Evolutionary conservation across 2,888 invertebrate genomes (phyloP).

Genomic region (Siphlonurus alternatus): DNA sequence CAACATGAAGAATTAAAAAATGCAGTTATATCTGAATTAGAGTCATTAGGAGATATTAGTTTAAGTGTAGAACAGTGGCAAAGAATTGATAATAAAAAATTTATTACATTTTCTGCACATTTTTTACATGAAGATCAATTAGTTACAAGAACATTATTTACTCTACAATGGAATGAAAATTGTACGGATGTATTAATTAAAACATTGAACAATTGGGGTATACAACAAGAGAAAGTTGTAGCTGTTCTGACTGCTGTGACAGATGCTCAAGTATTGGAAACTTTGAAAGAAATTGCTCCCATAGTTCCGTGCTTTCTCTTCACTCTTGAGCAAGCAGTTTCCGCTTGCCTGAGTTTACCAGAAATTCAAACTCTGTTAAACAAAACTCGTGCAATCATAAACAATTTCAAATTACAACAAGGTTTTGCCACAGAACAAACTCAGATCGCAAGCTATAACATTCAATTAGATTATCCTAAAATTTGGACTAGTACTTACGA

Average conservation of each 20-base stretch:
- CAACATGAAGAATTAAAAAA: constrained; percentile 27
- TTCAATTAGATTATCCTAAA: constrained; percentile 23
- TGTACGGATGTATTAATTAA: constrained; percentile 20
- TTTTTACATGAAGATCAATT: constrained; percentile 26
- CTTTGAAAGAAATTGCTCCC: constrained; percentile 15
- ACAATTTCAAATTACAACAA: neutral
- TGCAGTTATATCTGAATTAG: constrained; percentile 21
- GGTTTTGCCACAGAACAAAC: too few relatives aligned
- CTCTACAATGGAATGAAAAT: constrained; percentile 23
- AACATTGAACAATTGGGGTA: constrained; percentile 27
- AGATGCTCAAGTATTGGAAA: constrained; percentile 21
- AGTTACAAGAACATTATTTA: constrained; percentile 27
- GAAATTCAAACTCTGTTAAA: neutral
- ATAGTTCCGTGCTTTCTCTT: neutral
- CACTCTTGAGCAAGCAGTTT: neutral
- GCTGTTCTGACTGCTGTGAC: constrained; percentile 27
- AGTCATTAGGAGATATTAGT: constrained; percentile 23
- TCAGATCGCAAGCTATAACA: neutral
- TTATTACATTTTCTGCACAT: constrained; percentile 27
- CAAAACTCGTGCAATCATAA: neutral
- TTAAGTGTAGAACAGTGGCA: constrained; percentile 30
- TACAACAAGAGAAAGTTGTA: constrained; percentile 26
- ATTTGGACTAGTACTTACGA: constrained; percentile 31
- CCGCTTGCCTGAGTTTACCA: neutral
- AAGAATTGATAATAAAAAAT: constrained; percentile 23